These are phyloP conservation scores for Drosophila prostipennis DNA, from an alignment of 2,888 invertebrate genomes.

Conservation along the genomic window DNA sequence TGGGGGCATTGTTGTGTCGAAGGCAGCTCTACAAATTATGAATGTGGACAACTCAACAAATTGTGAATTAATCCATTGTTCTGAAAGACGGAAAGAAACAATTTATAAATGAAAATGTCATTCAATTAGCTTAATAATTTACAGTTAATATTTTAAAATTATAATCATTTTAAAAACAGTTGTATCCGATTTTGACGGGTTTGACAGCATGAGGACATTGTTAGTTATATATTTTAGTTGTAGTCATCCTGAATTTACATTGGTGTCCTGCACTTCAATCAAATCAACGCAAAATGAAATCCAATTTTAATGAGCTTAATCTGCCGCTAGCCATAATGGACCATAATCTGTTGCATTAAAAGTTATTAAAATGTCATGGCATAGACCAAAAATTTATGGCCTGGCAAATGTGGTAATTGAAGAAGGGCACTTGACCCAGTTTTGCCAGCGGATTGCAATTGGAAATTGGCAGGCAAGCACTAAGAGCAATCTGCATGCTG, in stretches of 20 bases:
- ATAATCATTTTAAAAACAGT: no score
- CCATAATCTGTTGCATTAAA: constrained; percentile 47
- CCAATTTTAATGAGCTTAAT: constrained; percentile 48
- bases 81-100: neutral
- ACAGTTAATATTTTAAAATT: no score
- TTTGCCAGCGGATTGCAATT: constrained; percentile 23
- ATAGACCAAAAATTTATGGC: constrained; percentile 36
- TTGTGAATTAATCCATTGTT: constrained; percentile 33
- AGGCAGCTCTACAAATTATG: constrained; percentile 38
- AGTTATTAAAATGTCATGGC: constrained; percentile 51
- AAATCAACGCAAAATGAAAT: constrained; percentile 35
- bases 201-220: no score
- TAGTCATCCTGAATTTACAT: neutral
- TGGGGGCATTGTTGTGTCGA: constrained; percentile 29
- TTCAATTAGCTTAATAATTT: no score
- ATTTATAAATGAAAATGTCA: no score
- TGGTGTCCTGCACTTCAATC: constrained; percentile 19
- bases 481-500: constrained; percentile 30
- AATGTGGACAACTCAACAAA: constrained; percentile 37
- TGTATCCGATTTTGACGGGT: no score
- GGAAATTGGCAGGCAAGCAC: constrained; percentile 27
- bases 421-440: constrained; percentile 55
- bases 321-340: constrained; percentile 31
- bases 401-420: constrained; percentile 51
- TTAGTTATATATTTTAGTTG: no score